Base-by-base conservation (phyloP, 2,797 vertebrate species). In the Avahi laniger region DNA sequence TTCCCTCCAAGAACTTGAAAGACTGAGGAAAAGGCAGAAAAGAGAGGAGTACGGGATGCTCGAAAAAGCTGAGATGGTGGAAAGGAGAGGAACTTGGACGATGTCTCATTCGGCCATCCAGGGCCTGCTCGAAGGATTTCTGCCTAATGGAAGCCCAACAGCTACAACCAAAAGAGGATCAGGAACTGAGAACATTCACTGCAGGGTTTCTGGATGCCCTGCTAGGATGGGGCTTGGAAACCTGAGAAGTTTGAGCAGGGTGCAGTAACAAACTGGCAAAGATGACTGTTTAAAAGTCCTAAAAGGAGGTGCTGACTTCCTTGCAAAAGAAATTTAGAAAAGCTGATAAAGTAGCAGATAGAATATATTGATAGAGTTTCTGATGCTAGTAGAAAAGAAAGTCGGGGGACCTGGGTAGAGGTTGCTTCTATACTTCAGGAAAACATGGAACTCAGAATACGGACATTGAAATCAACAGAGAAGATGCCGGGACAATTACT, bases 291-390 rank as follows among this genome's bases (percentile, higher is more conserved):
- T 65, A 33, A 14, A 78, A 59, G 48, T 59, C 63, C 76, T 73
- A 20, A 3, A 50, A 91, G 15, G 43, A 33, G 57, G 38, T 28
- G 26, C 80, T 63, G 5, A 78, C 30, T 22, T 48, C 79, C 52
- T 73, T 65, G 57, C 46, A 92, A 79, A 83, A 57, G 78, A 85
- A 65, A 78, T 80, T 79, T 72, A 89, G 73, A 89, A 84, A 90
- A 65, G 69, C 4, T 76, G 46, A 79, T 28, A 7, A 76, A 78
- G 7, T 6, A 28, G 75, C n/a, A 90, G 48, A 61, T 52, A 78
- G 33, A 81, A 89, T 50, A 52, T 6, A 15, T 4, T n/a, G 57
- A n/a, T 26, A 15, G 33, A 48, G 33, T 48, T 52, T 75, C 76
- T 85, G 38, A 38, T 12, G 54, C 43, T 22, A 6, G 1, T 91